These are phyloP conservation scores for Stegophylla sp. DNA, from an alignment of 2,888 invertebrate species.

Conservation along the genomic window DNA sequence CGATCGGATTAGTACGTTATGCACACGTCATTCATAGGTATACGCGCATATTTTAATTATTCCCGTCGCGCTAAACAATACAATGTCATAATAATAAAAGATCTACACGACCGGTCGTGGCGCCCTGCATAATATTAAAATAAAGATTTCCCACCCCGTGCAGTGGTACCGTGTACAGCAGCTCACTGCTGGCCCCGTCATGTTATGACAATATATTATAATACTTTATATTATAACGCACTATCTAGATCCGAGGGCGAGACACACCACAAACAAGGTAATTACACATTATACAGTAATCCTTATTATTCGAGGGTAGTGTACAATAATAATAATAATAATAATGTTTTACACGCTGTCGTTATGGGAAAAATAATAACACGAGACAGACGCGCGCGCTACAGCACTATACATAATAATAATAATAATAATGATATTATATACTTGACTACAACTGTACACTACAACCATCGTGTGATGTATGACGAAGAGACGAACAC, in stretches of 20 bases:
- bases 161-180: too few species aligned
- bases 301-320: constrained; percentile 22
- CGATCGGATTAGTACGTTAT: too few species aligned
- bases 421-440: background rate
- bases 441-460: background rate
- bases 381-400: constrained; percentile 22
- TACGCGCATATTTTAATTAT: too few species aligned
- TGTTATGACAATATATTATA: too few species aligned
- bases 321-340: constrained; percentile 21
- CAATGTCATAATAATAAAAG: too few species aligned
- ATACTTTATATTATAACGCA: background rate
- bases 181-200: background rate
- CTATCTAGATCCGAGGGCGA: background rate
- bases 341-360: constrained; percentile 32
- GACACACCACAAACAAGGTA: constrained; percentile 34
- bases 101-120: too few species aligned
- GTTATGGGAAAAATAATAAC: constrained; percentile 42
- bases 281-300: constrained; percentile 47
- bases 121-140: too few species aligned
- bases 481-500: too few species aligned
- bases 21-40: too few species aligned
- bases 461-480: too few species aligned
- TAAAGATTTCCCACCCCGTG: constrained; percentile 2
- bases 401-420: background rate
- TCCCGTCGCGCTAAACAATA: too few species aligned